Percentiles rank a stretch among this genome's conserved stretches.
Conservation (phyloP, 2,113 vertebrate genomes). For the Bettongia penicillata region DNA sequence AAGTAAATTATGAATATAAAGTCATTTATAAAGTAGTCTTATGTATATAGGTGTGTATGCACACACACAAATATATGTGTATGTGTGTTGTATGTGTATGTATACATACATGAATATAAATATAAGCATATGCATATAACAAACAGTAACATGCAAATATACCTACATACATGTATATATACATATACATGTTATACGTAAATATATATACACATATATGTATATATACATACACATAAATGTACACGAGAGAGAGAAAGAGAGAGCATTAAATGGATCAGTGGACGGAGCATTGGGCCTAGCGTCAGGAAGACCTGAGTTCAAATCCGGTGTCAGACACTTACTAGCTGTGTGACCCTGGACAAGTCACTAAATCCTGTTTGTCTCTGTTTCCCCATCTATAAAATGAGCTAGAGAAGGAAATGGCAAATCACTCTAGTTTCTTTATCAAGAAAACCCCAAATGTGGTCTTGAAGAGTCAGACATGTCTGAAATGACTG, state of each 20-base stretch:
- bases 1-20: background rate
- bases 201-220: too few relatives aligned
- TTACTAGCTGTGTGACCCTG: background rate
- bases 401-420: background rate
- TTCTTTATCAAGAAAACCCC: background rate
- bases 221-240: too few relatives aligned
- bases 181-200: too few relatives aligned
- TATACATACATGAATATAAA: background rate
- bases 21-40: background rate
- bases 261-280: too few relatives aligned
- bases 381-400: background rate
- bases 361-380: too few relatives aligned
- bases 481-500: background rate
- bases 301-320: too few relatives aligned
- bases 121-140: background rate
- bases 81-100: background rate
- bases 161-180: too few relatives aligned
- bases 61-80: background rate
- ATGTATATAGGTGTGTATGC: background rate
- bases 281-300: too few relatives aligned
- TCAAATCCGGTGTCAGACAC: too few relatives aligned
- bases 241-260: too few relatives aligned
- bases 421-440: background rate
- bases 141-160: background rate
- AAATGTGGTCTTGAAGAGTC: background rate